Conservation (phyloP, 2,888 invertebrate species). For the Lottia scabra region DNA sequence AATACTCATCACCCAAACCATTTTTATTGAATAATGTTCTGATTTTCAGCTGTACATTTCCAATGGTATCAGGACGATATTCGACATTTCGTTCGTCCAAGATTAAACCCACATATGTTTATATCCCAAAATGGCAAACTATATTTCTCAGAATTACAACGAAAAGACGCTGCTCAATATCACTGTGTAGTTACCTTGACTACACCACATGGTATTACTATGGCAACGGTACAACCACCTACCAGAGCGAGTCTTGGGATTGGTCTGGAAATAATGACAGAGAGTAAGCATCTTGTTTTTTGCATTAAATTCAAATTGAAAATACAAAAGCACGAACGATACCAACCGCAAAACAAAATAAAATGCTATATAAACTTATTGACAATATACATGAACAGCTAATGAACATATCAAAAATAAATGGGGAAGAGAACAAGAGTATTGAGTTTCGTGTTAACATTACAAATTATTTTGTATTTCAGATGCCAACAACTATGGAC, state of each 20-base stretch:
- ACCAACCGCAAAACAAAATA: too few relatives aligned
- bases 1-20: too few relatives aligned
- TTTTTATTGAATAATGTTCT: neutral
- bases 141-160: constrained; percentile 93
- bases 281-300: too few relatives aligned
- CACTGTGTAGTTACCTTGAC: constrained; percentile 48
- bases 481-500: constrained; percentile 40
- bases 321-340: too few relatives aligned
- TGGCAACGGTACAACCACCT: constrained; percentile 42
- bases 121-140: constrained; percentile 93
- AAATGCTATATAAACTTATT: too few relatives aligned
- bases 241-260: constrained; percentile 44
- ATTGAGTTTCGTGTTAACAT: too few relatives aligned
- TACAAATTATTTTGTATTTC: neutral
- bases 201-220: constrained; percentile 28
- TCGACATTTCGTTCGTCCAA: constrained; percentile 85
- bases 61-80: constrained; percentile 40
- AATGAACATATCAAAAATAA: too few relatives aligned
- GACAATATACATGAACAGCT: too few relatives aligned
- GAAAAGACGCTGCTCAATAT: constrained; percentile 72
- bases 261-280: constrained; percentile 38
- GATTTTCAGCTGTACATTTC: constrained; percentile 34
- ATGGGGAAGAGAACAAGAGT: too few relatives aligned
- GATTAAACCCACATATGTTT: constrained; percentile 83
- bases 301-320: too few relatives aligned